phyloP scores from a whole-genome alignment of 2,888 invertebrate genomes.

The Buathra laborator region DNA sequence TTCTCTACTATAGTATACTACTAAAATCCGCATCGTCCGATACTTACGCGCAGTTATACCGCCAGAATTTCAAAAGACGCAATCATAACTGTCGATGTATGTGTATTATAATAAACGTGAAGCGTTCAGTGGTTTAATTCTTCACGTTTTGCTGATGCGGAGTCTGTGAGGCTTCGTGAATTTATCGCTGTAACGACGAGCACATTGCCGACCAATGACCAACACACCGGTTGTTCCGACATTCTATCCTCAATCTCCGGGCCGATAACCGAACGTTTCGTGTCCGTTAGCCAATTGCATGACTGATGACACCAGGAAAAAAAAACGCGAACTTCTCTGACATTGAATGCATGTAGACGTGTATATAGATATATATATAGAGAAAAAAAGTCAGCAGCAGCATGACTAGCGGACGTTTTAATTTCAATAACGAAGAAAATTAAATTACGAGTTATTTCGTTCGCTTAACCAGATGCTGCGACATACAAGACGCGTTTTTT shows the following conservation, averaged over 20 bases:
- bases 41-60: background rate
- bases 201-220: constrained; percentile 1
- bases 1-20: constrained; percentile 5
- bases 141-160: background rate
- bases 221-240: background rate
- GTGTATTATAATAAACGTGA: background rate
- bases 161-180: background rate
- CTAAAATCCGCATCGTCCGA: background rate
- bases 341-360: background rate
- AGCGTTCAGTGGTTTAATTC: background rate
- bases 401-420: background rate
- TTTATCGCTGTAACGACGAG: background rate
- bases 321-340: background rate
- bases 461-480: too few relatives aligned
- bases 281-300: constrained; percentile 18
- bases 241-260: background rate
- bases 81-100: background rate
- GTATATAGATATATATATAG: background rate
- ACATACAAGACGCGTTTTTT: constrained; percentile 10
- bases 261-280: background rate
- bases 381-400: background rate
- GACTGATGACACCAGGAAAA: constrained; percentile 33
- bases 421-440: too few relatives aligned
- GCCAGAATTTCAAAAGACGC: background rate
- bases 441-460: too few relatives aligned